phyloP scores from a whole-genome alignment of 2,113 vertebrate genomes.

The Eolophus roseicapilla region DNA sequence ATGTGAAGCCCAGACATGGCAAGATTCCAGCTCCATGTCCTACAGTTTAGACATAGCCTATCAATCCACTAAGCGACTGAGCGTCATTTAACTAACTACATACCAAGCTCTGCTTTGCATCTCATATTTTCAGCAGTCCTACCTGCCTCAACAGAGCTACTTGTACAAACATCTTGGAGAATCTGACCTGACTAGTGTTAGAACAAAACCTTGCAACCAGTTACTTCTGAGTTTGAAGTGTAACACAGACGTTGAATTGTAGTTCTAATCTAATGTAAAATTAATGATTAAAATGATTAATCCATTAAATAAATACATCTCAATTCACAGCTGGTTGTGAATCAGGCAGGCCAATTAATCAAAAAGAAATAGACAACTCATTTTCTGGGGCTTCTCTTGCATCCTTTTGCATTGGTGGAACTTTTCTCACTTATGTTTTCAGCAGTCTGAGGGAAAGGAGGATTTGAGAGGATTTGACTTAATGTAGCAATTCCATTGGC shows the following conservation, averaged over 20 bases:
- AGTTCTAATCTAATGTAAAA: conserved; percentile 14
- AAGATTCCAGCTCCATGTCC: not conserved
- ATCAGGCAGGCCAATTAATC: not conserved
- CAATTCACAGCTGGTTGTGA: not conserved
- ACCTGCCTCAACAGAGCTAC: not conserved
- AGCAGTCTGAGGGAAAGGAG: not conserved
- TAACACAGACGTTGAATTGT: not conserved
- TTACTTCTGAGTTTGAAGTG: not conserved
- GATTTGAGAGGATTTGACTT: not conserved
- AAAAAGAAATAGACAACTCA: not conserved
- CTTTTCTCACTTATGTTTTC: not conserved
- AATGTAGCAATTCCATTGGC: not conserved
- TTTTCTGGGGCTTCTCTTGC: not conserved
- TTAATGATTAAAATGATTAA: conserved; percentile 36
- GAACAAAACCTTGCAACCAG: not conserved
- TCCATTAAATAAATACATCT: conserved; percentile 10
- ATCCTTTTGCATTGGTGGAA: not conserved
- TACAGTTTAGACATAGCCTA: not conserved
- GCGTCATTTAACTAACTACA: not conserved
- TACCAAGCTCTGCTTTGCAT: not conserved
- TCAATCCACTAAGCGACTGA: not conserved
- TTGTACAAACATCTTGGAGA: not conserved
- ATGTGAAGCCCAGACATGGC: not conserved
- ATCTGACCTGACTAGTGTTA: not conserved
- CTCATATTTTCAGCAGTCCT: not conserved